These are phyloP conservation scores for Drusus annulatus DNA, from an alignment of 1,140 invertebrate species.

Conservation along the genomic window DNA sequence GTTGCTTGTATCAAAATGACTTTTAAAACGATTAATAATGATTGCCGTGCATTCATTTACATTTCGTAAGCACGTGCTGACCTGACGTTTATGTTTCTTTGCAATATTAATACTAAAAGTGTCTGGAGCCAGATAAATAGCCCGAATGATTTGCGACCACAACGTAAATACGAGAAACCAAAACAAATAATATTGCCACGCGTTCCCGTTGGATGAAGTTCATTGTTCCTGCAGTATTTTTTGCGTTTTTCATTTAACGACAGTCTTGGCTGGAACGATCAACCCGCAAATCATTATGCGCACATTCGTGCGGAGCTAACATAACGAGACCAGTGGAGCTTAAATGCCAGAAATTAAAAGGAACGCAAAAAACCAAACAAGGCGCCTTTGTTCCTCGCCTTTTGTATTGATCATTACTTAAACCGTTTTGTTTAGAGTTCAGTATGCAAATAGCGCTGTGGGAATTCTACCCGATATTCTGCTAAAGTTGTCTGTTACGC, in stretches of 20 bases:
- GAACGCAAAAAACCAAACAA: slow-evolving; percentile 13
- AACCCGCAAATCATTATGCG: slow-evolving; percentile 1
- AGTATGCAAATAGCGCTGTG: slow-evolving; percentile 29
- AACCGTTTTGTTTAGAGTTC: slow-evolving; percentile 2
- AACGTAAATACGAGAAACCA: background rate
- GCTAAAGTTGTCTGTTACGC: background rate
- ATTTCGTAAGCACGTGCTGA: too few relatives aligned
- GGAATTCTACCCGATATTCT: slow-evolving; percentile 1
- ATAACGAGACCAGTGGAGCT: background rate
- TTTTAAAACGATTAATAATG: too few relatives aligned
- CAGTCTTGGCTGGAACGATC: slow-evolving; percentile 11
- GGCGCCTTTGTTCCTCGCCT: slow-evolving; percentile 4
- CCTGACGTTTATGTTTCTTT: too few relatives aligned
- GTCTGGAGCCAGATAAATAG: too few relatives aligned
- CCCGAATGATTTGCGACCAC: background rate
- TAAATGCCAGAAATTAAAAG: slow-evolving; percentile 17
- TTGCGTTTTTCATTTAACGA: slow-evolving; percentile 12
- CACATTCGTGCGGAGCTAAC: background rate
- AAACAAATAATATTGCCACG: slow-evolving; percentile 13
- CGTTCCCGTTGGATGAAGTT: slow-evolving; percentile 1
- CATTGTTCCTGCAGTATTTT: slow-evolving; percentile 5
- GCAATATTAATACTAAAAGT: too few relatives aligned
- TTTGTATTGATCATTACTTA: slow-evolving; percentile 28
- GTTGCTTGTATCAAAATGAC: too few relatives aligned
- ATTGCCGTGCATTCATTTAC: too few relatives aligned